phyloP scores from a whole-genome alignment of 2,888 invertebrate genomes.

The Cheilosia urbana region DNA sequence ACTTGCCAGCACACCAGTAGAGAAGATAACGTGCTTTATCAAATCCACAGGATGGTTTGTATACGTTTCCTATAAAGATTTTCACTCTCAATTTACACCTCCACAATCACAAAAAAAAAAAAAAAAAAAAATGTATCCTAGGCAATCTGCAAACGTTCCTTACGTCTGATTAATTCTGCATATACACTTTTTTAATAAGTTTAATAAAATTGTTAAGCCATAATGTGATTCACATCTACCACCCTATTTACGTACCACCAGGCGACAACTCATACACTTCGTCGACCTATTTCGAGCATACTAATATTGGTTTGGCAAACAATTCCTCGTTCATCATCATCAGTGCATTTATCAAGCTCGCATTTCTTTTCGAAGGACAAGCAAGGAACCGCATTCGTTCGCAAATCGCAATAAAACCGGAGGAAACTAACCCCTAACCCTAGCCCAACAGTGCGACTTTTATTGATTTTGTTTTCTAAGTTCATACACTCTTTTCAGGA shows the following conservation, averaged over 20 bases:
- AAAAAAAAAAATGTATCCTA: too few relatives aligned
- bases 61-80: too few relatives aligned
- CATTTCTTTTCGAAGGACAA: neutral
- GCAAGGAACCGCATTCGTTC: slow-evolving; percentile 2
- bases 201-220: too few relatives aligned
- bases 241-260: neutral
- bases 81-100: too few relatives aligned
- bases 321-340: slow-evolving; percentile 40
- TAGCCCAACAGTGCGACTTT: slow-evolving; percentile 10
- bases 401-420: slow-evolving; percentile 8
- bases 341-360: slow-evolving; percentile 1
- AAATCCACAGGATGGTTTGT: too few relatives aligned
- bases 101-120: too few relatives aligned
- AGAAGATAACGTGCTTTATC: too few relatives aligned
- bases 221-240: neutral
- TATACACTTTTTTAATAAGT: too few relatives aligned
- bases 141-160: too few relatives aligned
- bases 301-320: slow-evolving; percentile 19
- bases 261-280: slow-evolving; percentile 5
- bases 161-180: too few relatives aligned
- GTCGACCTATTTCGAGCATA: slow-evolving; percentile 5
- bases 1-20: too few relatives aligned
- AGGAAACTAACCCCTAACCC: neutral
- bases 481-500: slow-evolving; percentile 58
- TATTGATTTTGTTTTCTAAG: slow-evolving; percentile 51